Percentiles rank a stretch among this genome's conserved stretches.
Conservation (phyloP, 2,888 invertebrate genomes). For the Sminthurides aquaticus region DNA sequence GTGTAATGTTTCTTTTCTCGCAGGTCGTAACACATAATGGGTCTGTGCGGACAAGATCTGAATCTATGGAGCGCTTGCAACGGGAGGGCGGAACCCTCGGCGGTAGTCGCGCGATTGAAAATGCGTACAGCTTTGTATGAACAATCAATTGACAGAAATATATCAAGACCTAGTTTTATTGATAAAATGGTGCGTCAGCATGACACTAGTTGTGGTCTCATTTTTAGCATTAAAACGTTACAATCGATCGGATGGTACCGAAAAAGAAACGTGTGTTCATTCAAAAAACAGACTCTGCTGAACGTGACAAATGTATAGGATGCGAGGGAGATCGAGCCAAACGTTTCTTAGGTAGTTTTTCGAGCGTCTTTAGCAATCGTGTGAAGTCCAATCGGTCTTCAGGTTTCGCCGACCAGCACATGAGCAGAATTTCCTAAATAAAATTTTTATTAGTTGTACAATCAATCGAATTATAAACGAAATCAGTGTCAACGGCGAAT, state of each 20-base stretch:
- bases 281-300: conserved; percentile 53
- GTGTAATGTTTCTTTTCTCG: conserved; percentile 37
- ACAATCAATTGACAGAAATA: conserved; percentile 9
- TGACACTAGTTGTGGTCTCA: not conserved
- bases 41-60: conserved; percentile 69
- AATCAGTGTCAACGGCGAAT: no score
- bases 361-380: conserved; percentile 68
- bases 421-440: conserved; percentile 82
- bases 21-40: conserved; percentile 70
- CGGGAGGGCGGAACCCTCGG: conserved; percentile 50
- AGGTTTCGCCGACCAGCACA: conserved; percentile 87
- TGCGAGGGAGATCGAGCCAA: conserved; percentile 95
- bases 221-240: not conserved
- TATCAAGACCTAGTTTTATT: conserved; percentile 5
- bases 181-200: not conserved
- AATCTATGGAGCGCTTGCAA: conserved; percentile 65
- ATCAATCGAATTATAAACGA: not conserved
- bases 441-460: not conserved
- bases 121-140: conserved; percentile 71
- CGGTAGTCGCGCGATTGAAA: conserved; percentile 65
- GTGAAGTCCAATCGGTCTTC: conserved; percentile 85
- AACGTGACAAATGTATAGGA: conserved; percentile 91
- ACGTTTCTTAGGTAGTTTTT: conserved; percentile 87
- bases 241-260: not conserved
- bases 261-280: not conserved